Conservation (phyloP, 2,797 vertebrate species). For the Cercopithecus neglectus region DNA sequence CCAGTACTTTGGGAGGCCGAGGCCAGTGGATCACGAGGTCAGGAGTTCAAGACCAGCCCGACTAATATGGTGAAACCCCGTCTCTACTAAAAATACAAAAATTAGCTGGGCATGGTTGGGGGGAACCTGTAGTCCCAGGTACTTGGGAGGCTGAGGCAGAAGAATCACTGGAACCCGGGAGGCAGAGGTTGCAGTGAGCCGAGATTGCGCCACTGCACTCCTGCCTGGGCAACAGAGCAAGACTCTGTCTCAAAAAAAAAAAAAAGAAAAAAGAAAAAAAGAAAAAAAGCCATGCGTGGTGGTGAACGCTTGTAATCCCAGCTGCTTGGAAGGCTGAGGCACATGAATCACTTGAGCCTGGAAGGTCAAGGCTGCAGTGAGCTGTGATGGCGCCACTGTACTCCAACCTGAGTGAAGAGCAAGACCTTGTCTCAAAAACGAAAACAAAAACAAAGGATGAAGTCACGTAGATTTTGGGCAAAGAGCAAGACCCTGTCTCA, state of each 20-base stretch:
- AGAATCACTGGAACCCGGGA: not conserved
- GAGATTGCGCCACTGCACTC: not conserved
- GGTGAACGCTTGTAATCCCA: not conserved
- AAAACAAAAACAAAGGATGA: too few species aligned
- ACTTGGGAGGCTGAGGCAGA: not conserved
- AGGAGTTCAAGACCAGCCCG: not conserved
- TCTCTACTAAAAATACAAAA: not conserved
- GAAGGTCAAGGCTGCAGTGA: not conserved
- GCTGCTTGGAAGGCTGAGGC: not conserved
- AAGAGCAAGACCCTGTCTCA: not conserved
- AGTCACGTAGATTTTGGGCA: too few species aligned
- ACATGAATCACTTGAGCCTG: not conserved
- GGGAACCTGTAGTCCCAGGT: not conserved
- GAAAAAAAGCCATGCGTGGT: not conserved
- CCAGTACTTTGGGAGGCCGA: too few species aligned
- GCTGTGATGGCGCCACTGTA: not conserved
- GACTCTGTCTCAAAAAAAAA: not conserved
- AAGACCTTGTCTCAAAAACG: not conserved
- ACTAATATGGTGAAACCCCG: not conserved
- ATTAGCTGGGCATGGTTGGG: not conserved
- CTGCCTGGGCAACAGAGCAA: not conserved
- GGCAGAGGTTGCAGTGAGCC: not conserved
- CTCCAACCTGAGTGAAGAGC: not conserved
- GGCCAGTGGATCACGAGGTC: not conserved
- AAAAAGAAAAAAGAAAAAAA: fast-evolving